Conservation (phyloP, 2,888 invertebrate genomes). For the Pheosia gnoma region DNA sequence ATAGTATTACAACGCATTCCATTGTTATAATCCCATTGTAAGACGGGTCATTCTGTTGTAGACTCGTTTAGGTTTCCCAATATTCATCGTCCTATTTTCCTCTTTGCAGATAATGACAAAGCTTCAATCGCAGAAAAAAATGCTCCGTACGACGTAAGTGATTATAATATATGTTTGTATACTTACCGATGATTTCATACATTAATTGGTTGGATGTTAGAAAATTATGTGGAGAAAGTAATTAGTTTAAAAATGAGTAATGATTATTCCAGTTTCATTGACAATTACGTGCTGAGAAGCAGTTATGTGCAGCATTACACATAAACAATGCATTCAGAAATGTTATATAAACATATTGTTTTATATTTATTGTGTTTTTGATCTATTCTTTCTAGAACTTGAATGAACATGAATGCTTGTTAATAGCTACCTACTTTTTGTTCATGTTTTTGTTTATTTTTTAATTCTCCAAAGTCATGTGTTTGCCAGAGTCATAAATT, state of each 20-base stretch:
- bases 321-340: conserved; percentile 19
- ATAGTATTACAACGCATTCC: conserved; percentile 56
- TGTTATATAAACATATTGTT: background rate
- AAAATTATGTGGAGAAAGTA: conserved; percentile 36
- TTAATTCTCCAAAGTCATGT: background rate
- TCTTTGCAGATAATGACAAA: conserved; percentile 84
- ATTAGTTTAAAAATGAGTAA: conserved; percentile 25
- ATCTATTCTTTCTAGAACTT: background rate
- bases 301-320: conserved; percentile 18
- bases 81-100: conserved; percentile 56
- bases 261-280: conserved; percentile 50
- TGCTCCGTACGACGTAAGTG: conserved; percentile 86
- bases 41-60: conserved; percentile 35
- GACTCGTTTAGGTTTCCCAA: conserved; percentile 47
- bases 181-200: conserved; percentile 49
- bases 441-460: conserved; percentile 4
- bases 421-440: background rate
- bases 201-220: conserved; percentile 33
- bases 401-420: too few relatives aligned
- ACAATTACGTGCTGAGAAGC: conserved; percentile 40
- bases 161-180: conserved; percentile 38
- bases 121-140: conserved; percentile 85
- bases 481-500: conserved; percentile 3
- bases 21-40: conserved; percentile 55
- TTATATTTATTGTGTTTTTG: background rate